These are phyloP conservation scores for Himalopsyche japonica DNA, from an alignment of 2,888 invertebrate species.

Conservation along the genomic window DNA sequence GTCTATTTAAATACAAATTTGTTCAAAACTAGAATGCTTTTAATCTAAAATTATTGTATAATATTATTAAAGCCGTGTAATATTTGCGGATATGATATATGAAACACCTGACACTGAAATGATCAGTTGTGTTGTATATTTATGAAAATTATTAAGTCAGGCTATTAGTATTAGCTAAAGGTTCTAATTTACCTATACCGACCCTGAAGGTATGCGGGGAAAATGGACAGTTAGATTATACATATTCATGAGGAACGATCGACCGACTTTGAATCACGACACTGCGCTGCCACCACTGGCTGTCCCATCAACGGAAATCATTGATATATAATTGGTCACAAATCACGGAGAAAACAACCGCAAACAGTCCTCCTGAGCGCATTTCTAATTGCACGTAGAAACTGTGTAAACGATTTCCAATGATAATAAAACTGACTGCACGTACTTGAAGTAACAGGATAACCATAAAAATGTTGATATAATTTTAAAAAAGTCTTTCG, in stretches of 20 bases:
- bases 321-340: background rate
- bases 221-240: background rate
- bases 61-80: too few species aligned
- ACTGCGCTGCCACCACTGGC: background rate
- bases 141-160: background rate
- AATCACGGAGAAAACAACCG: background rate
- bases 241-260: constrained; percentile 27
- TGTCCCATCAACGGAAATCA: background rate
- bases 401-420: background rate
- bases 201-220: background rate
- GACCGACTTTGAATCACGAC: constrained; percentile 18
- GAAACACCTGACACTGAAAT: too few species aligned
- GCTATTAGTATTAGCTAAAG: background rate
- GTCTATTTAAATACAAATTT: too few species aligned
- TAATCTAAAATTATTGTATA: too few species aligned
- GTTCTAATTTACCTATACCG: background rate
- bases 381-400: background rate
- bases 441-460: too few species aligned
- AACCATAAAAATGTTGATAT: too few species aligned
- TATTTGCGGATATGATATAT: too few species aligned
- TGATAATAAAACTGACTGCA: too few species aligned
- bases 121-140: too few species aligned
- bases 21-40: too few species aligned
- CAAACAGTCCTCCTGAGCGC: background rate
- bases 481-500: too few species aligned